Evolutionary conservation across 2,113 vertebrate species (phyloP), one percentile per base, ranked within the genome.

Genomic region (Pelobates fuscus): DNA sequence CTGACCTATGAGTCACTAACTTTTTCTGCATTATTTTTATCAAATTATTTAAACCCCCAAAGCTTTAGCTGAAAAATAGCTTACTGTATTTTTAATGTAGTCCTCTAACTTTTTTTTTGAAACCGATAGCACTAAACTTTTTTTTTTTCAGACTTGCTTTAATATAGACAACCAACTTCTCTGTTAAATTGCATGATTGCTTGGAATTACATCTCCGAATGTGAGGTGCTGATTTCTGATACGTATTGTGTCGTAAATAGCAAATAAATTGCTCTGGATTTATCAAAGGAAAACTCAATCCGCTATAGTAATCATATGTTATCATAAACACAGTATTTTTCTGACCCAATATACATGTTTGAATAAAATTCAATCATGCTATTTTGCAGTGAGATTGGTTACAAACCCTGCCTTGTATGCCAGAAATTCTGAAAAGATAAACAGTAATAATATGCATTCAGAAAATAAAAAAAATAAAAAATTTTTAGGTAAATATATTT

Each of bases 1-100:
- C 87, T 95, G 94, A 95, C 94, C 94, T 96, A 95, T 98, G 96
- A 95, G 90, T 97, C 96, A 98, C 88, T 89, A 88, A 88, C 86
- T 88, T 84, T 90, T 93, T 86, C 81, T 89, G 88, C 88, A 92
- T 94, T 87, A 92, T 91, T 90, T 91, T 90, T 93, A 93, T 95
- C 94, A 89, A 92, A 97, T 96, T 94, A 96, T 87, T 89, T 89
- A 89, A 91, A 93, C 90, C 87, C 32, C 87, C 80, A 83, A 85
- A 91, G 86, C 81, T 79, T 86, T 78, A 55, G 87, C 70, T 86
- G 86, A 87, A 82, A 90, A 87, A 81, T 81, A 89, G 67, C 75
- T 82, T 77, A 67, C 63, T 57, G 81, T 82, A 78, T 55, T 78
- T 86, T 29, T 30, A 20, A 30, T 30, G 46, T 18, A 30, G 49